phyloP scores from a whole-genome alignment of 2,113 vertebrate genomes.

The Aptenodytes forsteri region DNA sequence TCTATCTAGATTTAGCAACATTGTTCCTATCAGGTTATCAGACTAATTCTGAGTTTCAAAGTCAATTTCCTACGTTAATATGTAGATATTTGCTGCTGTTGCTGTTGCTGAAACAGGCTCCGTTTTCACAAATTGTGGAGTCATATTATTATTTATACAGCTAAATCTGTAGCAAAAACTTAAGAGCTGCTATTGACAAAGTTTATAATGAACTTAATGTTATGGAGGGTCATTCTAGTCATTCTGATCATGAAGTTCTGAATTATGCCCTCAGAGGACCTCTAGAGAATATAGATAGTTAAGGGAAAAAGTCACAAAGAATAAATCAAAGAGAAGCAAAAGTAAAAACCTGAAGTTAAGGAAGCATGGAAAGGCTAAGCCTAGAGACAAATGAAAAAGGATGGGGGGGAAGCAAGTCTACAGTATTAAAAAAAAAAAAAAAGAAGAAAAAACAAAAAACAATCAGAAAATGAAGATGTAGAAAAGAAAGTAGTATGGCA shows the following conservation, averaged over 20 bases:
- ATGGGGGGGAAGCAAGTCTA: not conserved
- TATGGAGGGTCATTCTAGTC: slow-evolving; percentile 28
- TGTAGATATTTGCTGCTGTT: not conserved
- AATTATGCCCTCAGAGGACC: slow-evolving; percentile 23
- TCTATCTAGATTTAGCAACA: not conserved
- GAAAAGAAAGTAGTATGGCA: not conserved
- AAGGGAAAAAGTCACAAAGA: slow-evolving; percentile 36
- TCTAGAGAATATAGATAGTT: not conserved
- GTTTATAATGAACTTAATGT: slow-evolving; percentile 8
- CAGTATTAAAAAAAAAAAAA: not conserved
- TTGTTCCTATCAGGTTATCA: not conserved
- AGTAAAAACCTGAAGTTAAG: slow-evolving; percentile 25
- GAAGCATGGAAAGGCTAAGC: slow-evolving; percentile 19
- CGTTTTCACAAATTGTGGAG: not conserved
- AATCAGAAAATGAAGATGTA: not conserved
- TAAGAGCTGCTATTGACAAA: not conserved
- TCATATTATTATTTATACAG: not conserved
- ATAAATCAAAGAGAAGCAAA: slow-evolving; percentile 53
- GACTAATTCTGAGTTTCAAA: not conserved
- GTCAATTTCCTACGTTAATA: not conserved
- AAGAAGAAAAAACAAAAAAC: not conserved
- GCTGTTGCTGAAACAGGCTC: not conserved
- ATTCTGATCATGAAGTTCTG: slow-evolving; percentile 35
- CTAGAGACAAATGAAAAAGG: slow-evolving; percentile 29
- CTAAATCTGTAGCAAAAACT: not conserved